phyloP scores from a whole-genome alignment of 2,888 invertebrate species.

The Phengaris arion region DNA sequence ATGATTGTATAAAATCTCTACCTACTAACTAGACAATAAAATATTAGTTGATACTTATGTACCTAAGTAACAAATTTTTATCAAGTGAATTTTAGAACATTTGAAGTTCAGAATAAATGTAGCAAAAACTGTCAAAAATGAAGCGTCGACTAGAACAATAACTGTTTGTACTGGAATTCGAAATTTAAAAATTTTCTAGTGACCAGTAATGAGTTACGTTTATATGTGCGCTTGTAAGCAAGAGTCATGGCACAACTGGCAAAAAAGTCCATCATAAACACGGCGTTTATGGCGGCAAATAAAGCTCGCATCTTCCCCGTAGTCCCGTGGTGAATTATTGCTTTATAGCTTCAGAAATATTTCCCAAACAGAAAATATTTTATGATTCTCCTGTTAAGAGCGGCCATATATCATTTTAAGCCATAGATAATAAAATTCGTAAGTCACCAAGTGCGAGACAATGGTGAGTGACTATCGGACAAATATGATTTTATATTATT shows the following conservation, averaged over 20 bases:
- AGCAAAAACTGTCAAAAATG: not conserved
- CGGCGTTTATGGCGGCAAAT: constrained; percentile 77
- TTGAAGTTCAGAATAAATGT: not conserved
- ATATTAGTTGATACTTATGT: no score
- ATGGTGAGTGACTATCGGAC: constrained; percentile 57
- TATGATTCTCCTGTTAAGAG: constrained; percentile 79
- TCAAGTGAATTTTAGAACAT: no score
- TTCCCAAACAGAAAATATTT: constrained; percentile 80
- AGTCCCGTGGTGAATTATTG: constrained; percentile 79
- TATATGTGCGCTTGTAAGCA: constrained; percentile 62
- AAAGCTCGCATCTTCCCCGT: constrained; percentile 76
- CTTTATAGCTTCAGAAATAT: constrained; percentile 80
- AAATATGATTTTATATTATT: no score
- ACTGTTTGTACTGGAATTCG: not conserved
- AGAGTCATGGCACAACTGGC: constrained; percentile 50
- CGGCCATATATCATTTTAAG: constrained; percentile 77
- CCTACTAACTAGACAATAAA: no score
- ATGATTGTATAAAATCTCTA: no score
- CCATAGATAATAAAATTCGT: constrained; percentile 79
- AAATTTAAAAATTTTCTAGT: constrained; percentile 29
- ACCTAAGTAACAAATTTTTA: no score
- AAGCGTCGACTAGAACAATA: not conserved
- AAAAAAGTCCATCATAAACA: constrained; percentile 77
- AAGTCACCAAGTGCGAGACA: constrained; percentile 72
- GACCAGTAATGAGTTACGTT: constrained; percentile 59